A percentile compares a stretch with the other conserved stretches of the same genome.
phyloP scores from a whole-genome alignment of 64 coral and sea anemone genomes.

The Dendrophyllia cribrosa region DNA sequence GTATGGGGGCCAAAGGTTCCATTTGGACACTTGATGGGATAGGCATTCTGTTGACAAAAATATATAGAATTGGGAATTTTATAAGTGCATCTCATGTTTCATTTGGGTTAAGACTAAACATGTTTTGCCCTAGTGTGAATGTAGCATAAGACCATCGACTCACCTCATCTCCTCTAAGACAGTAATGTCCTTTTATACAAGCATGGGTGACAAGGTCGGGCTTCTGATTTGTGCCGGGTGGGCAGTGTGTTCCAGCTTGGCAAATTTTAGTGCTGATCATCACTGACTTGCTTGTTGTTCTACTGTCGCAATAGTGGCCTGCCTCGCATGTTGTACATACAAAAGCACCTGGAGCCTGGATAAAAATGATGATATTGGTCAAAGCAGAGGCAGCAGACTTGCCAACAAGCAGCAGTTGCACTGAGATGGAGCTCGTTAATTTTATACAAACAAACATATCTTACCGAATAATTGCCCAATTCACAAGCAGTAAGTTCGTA shows the following conservation, averaged over 20 bases:
- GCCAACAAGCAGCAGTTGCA: no score
- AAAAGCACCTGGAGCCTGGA: constrained; percentile 82
- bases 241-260: constrained; percentile 92
- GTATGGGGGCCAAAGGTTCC: constrained; percentile 88
- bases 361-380: not conserved
- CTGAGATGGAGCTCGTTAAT: no score
- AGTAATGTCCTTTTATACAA: constrained; percentile 82
- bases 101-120: no score
- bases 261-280: constrained; percentile 90
- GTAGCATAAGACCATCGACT: not conserved
- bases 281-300: constrained; percentile 76
- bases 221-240: constrained; percentile 60
- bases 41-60: constrained; percentile 74
- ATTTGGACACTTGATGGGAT: constrained; percentile 93
- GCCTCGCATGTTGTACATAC: constrained; percentile 82
- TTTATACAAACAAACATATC: not conserved
- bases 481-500: constrained; percentile 78
- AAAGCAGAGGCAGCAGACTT: no score
- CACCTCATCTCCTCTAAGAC: constrained; percentile 97
- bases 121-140: no score
- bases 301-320: constrained; percentile 89
- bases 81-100: no score
- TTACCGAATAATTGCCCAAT: constrained; percentile 94
- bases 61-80: no score
- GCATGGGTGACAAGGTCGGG: constrained; percentile 86